Conservation (phyloP, 2,797 vertebrate genomes). For the Cetoscarus ocellatus region DNA sequence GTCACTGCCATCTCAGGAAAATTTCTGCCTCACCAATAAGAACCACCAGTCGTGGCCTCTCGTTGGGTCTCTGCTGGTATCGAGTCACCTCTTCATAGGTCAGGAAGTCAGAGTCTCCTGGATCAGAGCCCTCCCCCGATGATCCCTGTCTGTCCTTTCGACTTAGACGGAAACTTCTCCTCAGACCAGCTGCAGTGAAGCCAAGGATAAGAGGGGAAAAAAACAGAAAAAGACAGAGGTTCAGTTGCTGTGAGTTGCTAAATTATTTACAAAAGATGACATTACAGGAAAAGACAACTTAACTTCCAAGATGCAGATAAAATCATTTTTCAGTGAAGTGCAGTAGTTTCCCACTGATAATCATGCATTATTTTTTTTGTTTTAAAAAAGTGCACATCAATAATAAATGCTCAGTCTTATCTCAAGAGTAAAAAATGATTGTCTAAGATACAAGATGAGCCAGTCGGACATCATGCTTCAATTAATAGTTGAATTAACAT, state of each 20-base stretch:
- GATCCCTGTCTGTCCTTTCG: constrained; percentile 89
- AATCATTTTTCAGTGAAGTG: constrained; percentile 7
- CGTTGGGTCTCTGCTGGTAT: constrained; percentile 90
- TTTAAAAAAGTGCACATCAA: constrained; percentile 26
- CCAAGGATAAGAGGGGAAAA: not conserved
- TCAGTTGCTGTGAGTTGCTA: constrained; percentile 13
- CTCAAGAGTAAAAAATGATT: constrained; percentile 31
- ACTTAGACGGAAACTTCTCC: constrained; percentile 94
- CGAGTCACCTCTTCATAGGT: constrained; percentile 95
- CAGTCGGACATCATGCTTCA: constrained; percentile 50
- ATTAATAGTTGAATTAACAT: constrained; percentile 39
- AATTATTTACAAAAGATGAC: not conserved
- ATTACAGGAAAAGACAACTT: constrained; percentile 4
- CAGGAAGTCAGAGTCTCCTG: constrained; percentile 83
- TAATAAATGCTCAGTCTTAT: constrained; percentile 23
- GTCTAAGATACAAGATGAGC: constrained; percentile 31
- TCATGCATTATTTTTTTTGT: constrained; percentile 71
- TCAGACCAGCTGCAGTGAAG: constrained; percentile 87
- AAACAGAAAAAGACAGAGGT: constrained; percentile 18
- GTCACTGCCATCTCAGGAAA: constrained; percentile 31
- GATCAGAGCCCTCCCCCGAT: constrained; percentile 79
- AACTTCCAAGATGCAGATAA: constrained; percentile 20
- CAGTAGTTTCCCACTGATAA: constrained; percentile 7
- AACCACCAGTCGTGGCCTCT: constrained; percentile 92
- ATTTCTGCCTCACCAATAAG: constrained; percentile 89